Percentiles rank a stretch among this genome's conserved stretches.
phyloP scores from a whole-genome alignment of 2,888 invertebrate species.

The Dioctria linearis region DNA sequence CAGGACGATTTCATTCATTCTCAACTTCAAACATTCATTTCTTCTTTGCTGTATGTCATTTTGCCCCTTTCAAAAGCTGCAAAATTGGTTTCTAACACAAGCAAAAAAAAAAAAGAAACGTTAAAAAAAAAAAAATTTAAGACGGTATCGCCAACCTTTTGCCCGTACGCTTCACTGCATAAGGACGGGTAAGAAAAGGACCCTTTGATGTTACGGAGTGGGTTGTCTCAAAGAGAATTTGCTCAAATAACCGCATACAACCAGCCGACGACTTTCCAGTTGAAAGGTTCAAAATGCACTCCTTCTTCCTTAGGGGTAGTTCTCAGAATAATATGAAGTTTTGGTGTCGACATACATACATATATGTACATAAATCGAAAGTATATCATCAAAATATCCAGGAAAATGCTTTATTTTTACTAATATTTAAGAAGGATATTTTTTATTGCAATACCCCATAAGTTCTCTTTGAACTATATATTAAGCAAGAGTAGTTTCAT shows the following conservation, averaged over 20 bases:
- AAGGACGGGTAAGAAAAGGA: background rate
- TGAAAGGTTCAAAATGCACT: constrained; percentile 17
- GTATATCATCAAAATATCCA: constrained; percentile 14
- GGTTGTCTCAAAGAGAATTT: constrained; percentile 13
- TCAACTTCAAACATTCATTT: constrained; percentile 19
- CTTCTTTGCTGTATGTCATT: constrained; percentile 3
- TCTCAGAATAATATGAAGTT: background rate
- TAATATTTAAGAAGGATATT: background rate
- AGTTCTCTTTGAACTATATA: background rate
- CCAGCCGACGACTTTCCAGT: constrained; percentile 17
- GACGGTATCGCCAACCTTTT: constrained; percentile 21
- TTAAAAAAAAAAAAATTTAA: constrained; percentile 7
- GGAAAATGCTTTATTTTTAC: constrained; percentile 5
- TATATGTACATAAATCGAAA: too few species aligned
- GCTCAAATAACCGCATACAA: background rate
- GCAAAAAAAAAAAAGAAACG: too few species aligned
- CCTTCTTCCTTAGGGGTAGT: background rate
- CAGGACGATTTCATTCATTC: constrained; percentile 17
- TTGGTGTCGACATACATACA: background rate
- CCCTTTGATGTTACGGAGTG: constrained; percentile 6
- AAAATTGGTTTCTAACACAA: constrained; percentile 17
- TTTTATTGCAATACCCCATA: constrained; percentile 14
- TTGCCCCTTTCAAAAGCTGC: background rate
- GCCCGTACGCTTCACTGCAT: background rate
- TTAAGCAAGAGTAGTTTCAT: constrained; percentile 15